Evolutionary conservation across 2,113 vertebrate species (phyloP).

Genomic region (Sminthopsis crassicaudata): DNA sequence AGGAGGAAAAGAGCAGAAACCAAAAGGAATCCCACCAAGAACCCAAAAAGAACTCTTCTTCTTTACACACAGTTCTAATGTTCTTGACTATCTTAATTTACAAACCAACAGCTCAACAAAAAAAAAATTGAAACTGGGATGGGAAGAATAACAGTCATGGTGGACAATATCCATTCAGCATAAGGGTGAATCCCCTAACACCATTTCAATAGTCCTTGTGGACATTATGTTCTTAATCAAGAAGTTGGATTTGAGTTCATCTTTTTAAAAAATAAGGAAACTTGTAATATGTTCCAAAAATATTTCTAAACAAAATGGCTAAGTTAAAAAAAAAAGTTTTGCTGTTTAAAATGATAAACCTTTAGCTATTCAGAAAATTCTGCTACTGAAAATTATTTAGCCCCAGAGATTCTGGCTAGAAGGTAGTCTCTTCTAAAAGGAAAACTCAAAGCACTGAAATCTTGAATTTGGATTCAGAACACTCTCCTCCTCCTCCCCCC

Average conservation of each 20-base stretch:
- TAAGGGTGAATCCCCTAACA: neutral
- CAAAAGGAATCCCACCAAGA: neutral
- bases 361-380: neutral
- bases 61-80: constrained; percentile 43
- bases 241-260: neutral
- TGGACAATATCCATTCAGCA: neutral
- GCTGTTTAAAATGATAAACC: neutral
- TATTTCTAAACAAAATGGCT: neutral
- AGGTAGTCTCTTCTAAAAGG: neutral
- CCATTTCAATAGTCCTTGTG: neutral
- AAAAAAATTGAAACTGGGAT: neutral
- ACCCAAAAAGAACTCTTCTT: constrained; percentile 33
- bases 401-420: neutral
- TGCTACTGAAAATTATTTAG: neutral
- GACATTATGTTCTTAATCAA: neutral
- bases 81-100: constrained; percentile 58
- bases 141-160: neutral
- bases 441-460: neutral
- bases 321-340: neutral
- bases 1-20: neutral
- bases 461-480: neutral
- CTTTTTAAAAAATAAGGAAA: neutral
- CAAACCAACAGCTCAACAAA: constrained; percentile 42
- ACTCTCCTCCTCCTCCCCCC: too few relatives aligned
- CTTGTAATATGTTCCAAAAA: neutral